Conservation (phyloP, 2,113 vertebrate species). For the Oreochromis tanganicae region DNA sequence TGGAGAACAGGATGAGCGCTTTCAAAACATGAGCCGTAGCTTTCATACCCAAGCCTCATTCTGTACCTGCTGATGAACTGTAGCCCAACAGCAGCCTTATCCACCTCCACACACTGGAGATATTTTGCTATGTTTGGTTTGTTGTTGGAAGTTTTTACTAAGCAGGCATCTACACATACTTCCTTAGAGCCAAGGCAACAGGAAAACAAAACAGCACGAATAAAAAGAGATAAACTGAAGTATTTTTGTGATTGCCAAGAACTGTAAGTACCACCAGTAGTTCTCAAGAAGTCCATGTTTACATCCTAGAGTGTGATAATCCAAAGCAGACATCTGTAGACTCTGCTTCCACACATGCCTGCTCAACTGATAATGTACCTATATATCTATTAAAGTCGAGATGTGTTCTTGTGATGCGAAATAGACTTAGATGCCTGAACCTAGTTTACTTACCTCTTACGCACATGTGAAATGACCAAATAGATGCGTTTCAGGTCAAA, state of each 20-base stretch:
- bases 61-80: not conserved
- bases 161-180: not conserved
- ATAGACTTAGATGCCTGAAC: constrained; percentile 47
- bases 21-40: constrained; percentile 19
- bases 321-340: constrained; percentile 3
- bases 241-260: not conserved
- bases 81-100: constrained; percentile 19
- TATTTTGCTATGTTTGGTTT: not conserved
- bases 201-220: not conserved
- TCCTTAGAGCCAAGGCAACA: not conserved
- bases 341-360: constrained; percentile 3
- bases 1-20: not conserved
- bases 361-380: constrained; percentile 1
- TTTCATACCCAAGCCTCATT: constrained; percentile 24
- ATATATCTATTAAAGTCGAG: constrained; percentile 17
- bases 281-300: not conserved
- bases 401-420: constrained; percentile 42
- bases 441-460: constrained; percentile 17
- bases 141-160: not conserved
- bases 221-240: not conserved
- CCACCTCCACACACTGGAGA: not conserved
- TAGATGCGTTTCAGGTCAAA: constrained; percentile 2
- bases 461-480: not conserved
- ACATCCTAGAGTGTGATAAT: not conserved
- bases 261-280: not conserved